Base-by-base conservation (phyloP, 2,888 invertebrate genomes). In the Melieria picta region DNA sequence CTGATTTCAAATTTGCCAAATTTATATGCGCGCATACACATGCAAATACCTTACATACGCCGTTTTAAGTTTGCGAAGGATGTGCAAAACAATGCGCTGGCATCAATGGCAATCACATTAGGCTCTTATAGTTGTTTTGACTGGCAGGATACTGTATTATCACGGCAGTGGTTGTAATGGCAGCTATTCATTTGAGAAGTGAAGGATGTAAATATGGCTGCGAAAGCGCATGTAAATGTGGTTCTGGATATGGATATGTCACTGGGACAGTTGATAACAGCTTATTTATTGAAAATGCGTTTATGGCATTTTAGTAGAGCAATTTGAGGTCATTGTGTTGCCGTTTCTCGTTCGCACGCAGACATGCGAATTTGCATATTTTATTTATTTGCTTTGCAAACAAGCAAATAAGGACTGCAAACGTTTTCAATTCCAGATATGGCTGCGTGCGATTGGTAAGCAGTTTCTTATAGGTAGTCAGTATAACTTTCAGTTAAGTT, bases 261-360 rank as follows among this genome's bases (percentile, higher is more conserved):
- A 30, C 30, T 30, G 3, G 30, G 30, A 30, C 52, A 10, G 58
- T 50, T 57, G 47, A 58, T 67, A 67, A 67, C 50, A 61, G 67
- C 61, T 67, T 67, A 67, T 67, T 50, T 61, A 67, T 67, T 67
- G 67, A 61, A 61, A 67, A 46, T 61, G 45, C 67, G 7, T 67
- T 67, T 67, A 67, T 60, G 61, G 16, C 60, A 58, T 47, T 42
- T 43, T 48, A 50, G 50, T 45, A 50, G 45, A 5, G 9, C 30
- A 61, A 42, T 43, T 58, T 66, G 60, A 61, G 67, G 43, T 67
- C 58, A 61, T 50, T 45, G 67, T 16, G 60, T 67, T n/a, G 43
- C 13, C 50, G 47, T 67, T 60, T 48, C 60, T 67, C 58, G n/a
- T 58, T 42, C 30, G 30, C 58, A n/a, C 13, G 45, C 57, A 30